A percentile compares a stretch with the other conserved stretches of the same genome.
These are phyloP conservation scores for Lissocephala sabroskyi DNA, from an alignment of 2,888 invertebrate species.

Conservation along the genomic window DNA sequence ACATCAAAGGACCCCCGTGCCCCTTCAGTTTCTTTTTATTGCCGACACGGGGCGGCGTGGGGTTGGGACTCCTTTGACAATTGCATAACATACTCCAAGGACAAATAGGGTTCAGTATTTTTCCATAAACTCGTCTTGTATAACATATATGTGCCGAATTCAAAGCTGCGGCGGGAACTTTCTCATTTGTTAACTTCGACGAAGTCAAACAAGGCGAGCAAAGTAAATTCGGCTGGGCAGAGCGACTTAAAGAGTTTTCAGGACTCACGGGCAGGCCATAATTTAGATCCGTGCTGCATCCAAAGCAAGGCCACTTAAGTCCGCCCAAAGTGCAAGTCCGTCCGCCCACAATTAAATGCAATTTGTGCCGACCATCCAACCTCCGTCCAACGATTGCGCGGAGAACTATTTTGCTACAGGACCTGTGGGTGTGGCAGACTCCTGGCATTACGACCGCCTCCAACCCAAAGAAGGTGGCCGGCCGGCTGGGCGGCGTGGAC, in stretches of 20 bases:
- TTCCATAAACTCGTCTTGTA: too few relatives aligned
- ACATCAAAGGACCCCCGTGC: conserved; percentile 19
- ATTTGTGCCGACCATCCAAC: conserved; percentile 30
- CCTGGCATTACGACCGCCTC: not conserved
- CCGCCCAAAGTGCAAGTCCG: conserved; percentile 5
- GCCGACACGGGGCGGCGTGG: conserved; percentile 2
- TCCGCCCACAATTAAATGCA: conserved; percentile 44
- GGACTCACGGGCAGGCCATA: too few relatives aligned
- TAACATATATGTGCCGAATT: too few relatives aligned
- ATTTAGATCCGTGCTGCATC: conserved; percentile 18
- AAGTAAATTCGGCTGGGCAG: too few relatives aligned
- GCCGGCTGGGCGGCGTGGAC: conserved; percentile 1
- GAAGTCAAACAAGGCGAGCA: too few relatives aligned
- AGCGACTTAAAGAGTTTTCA: too few relatives aligned
- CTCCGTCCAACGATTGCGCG: not conserved
- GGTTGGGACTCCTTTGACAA: conserved; percentile 46
- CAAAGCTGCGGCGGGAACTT: too few relatives aligned
- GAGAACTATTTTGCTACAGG: not conserved
- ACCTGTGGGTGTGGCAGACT: not conserved
- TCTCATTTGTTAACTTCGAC: too few relatives aligned
- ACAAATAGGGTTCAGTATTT: conserved; percentile 15
- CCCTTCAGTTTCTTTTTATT: conserved; percentile 20
- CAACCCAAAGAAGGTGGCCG: conserved; percentile 1
- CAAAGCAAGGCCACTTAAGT: not conserved
- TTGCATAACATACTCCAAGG: conserved; percentile 29